phyloP scores from a whole-genome alignment of 2,888 invertebrate genomes.

The Silvanus unidentatus region DNA sequence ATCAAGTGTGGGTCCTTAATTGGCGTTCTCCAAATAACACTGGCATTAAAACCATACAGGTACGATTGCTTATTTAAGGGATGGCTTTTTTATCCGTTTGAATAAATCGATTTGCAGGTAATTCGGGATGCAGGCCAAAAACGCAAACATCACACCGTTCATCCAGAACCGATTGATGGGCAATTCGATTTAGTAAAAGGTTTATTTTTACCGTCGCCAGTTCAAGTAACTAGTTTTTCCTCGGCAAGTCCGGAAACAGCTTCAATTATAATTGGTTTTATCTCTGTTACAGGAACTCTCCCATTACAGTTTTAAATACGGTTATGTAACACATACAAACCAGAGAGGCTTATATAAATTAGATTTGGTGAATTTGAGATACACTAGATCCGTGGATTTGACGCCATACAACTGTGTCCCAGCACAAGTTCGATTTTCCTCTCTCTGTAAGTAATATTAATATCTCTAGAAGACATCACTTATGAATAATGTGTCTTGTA shows the following conservation, averaged over 20 bases:
- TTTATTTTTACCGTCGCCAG: conserved; percentile 56
- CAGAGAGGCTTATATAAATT: conserved; percentile 68
- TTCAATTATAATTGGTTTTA: neutral
- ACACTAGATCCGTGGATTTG: conserved; percentile 65
- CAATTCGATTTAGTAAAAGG: conserved; percentile 67
- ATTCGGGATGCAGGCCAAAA: conserved; percentile 67
- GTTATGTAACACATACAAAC: conserved; percentile 67
- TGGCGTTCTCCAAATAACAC: conserved; percentile 57
- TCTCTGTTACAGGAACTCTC: conserved; percentile 48
- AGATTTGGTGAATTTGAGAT: conserved; percentile 64
- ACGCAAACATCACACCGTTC: conserved; percentile 65
- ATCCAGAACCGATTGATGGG: conserved; percentile 69
- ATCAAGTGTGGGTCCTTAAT: conserved; percentile 70
- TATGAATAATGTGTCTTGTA: conserved; percentile 5
- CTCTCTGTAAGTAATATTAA: conserved; percentile 58
- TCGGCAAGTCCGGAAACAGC: neutral
- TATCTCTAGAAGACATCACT: neutral
- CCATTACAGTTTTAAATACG: conserved; percentile 59
- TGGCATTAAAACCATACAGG: conserved; percentile 61
- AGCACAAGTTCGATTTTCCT: conserved; percentile 61
- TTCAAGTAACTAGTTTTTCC: conserved; percentile 43
- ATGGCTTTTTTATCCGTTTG: neutral
- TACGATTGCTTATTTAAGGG: conserved; percentile 15
- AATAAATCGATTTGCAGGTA: conserved; percentile 44
- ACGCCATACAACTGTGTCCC: conserved; percentile 69